These are phyloP conservation scores for Spatulosminthurus flaviceps DNA, from an alignment of 2,888 invertebrate species.

Conservation along the genomic window DNA sequence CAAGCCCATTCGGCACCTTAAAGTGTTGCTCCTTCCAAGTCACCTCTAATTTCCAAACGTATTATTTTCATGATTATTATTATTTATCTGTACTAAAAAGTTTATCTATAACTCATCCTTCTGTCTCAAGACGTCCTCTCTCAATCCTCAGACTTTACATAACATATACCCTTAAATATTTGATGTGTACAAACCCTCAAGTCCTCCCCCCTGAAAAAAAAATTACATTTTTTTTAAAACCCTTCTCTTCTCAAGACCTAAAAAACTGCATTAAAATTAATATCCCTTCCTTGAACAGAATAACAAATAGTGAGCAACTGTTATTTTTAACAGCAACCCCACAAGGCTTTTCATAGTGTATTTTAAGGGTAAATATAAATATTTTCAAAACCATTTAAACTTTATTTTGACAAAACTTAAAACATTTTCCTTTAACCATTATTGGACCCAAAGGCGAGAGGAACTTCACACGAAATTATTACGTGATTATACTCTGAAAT, in stretches of 20 bases:
- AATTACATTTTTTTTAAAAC: slow-evolving; percentile 17
- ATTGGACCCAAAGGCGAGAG: too few relatives aligned
- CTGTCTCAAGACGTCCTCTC: not conserved
- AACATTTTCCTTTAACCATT: too few relatives aligned
- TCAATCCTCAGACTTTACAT: not conserved
- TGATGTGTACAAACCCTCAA: not conserved
- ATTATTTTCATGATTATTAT: slow-evolving; percentile 62
- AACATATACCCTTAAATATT: not conserved
- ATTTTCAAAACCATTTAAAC: too few relatives aligned
- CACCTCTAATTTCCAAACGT: slow-evolving; percentile 61
- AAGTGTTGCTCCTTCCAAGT: slow-evolving; percentile 57
- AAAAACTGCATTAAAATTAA: slow-evolving; percentile 41
- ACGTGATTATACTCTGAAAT: too few relatives aligned
- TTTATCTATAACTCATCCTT: slow-evolving; percentile 39
- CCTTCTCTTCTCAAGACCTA: slow-evolving; percentile 14
- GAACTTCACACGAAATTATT: too few relatives aligned
- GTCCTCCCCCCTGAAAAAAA: too few relatives aligned
- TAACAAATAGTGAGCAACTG: slow-evolving; percentile 31
- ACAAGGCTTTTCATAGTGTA: too few relatives aligned
- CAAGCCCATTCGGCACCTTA: slow-evolving; percentile 61
- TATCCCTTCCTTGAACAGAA: slow-evolving; percentile 36
- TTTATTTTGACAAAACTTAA: too few relatives aligned
- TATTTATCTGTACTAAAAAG: slow-evolving; percentile 49
- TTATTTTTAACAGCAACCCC: too few relatives aligned
- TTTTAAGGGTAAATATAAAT: too few relatives aligned